Conservation (phyloP, 2,888 invertebrate species). For the Hipparchia semele region DNA sequence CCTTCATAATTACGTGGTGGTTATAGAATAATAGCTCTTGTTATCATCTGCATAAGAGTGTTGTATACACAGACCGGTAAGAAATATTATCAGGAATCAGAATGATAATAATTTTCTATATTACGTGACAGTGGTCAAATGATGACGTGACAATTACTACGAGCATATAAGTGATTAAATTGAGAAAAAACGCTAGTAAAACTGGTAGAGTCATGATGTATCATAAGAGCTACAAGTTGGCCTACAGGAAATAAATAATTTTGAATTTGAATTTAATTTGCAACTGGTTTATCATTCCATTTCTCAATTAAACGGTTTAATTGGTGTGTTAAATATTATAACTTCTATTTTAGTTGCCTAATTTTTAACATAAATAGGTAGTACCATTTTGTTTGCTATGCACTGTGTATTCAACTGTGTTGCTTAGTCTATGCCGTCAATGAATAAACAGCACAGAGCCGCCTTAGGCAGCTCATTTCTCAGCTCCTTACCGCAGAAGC, state of each 20-base stretch:
- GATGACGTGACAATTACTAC: not conserved
- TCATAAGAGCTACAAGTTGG: too few relatives aligned
- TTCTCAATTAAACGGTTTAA: too few relatives aligned
- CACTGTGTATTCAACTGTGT: not conserved
- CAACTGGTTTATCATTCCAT: too few relatives aligned
- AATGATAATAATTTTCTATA: not conserved
- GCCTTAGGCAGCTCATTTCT: slow-evolving; percentile 35
- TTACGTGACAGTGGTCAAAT: not conserved
- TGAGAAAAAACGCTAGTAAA: too few relatives aligned
- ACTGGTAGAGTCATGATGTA: too few relatives aligned
- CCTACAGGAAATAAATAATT: too few relatives aligned
- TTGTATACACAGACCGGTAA: too few relatives aligned
- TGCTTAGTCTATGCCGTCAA: slow-evolving; percentile 14
- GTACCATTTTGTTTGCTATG: not conserved
- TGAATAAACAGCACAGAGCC: slow-evolving; percentile 31
- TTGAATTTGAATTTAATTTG: too few relatives aligned
- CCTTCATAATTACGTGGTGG: not conserved
- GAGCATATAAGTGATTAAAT: too few relatives aligned
- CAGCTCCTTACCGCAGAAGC: slow-evolving; percentile 18
- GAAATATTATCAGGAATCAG: too few relatives aligned
- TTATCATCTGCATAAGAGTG: not conserved
- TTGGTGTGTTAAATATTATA: too few relatives aligned
- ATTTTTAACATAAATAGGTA: not conserved
- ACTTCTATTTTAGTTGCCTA: too few relatives aligned
- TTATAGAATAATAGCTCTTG: not conserved